Base-by-base conservation (phyloP, 2,113 vertebrate species). In the Ptyas mucosa region DNA sequence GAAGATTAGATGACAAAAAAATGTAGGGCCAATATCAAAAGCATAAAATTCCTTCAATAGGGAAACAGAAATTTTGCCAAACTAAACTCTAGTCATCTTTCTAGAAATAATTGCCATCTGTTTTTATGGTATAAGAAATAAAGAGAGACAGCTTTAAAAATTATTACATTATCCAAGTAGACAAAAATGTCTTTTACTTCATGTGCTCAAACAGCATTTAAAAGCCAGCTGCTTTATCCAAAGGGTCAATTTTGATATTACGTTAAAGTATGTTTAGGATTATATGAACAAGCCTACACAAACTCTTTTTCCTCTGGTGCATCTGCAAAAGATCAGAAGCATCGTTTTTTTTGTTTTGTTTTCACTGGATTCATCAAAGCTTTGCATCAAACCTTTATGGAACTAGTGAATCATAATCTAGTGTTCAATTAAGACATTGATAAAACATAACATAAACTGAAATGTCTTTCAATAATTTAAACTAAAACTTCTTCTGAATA, bases 21-120 rank as follows among this genome's bases (percentile, higher is more conserved):
- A 52, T 3, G 1, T 0, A 0, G 24, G 46, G 81, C 12, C 0
- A 52, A n/a, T 18, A 5, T 58, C 53, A 87, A 90, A 92, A 86
- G 52, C 0, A 9, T 88, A 90, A 81, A 46, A 24, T 11, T 53
- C 8, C 39, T 29, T 69, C 5, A 26, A 26, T 39, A 90, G 57
- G 75, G 4, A 12, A 93, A 91, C 89, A 92, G 5, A 57, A 49
- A 75, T 34, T 15, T 21, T 21, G n/a, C 10, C 39, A 51, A 75
- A 81, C 39, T 43, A 26, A 75, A 89, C 5, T 1, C 49, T 46
- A 29, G 29, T 55, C 8, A 23, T 29, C 14, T 26, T 51, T 88
- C 20, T 34, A 52, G 43, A 64, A 61, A 91, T 5, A 88, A 51
- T 46, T 87, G 29, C 85, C 54, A 87, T 61, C 58, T 21, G 10